Base-by-base conservation (phyloP, 2,113 vertebrate genomes). In the Columba janthina region DNA sequence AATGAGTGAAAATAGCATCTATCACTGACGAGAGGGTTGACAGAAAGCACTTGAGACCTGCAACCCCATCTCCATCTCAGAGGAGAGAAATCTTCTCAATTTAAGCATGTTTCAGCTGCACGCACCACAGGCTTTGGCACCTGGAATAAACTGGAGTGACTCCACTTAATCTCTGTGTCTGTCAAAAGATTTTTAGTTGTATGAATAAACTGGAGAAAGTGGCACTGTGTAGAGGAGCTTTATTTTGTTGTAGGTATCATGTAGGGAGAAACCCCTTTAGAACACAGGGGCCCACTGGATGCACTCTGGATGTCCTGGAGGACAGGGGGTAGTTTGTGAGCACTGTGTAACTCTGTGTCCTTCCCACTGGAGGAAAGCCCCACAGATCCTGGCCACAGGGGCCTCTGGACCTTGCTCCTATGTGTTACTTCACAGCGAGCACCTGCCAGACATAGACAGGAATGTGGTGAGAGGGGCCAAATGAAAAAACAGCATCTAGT, bases 321-420 rank as follows among this genome's bases (percentile, higher is more conserved):
- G 16, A 10, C 0, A 2, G 14, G 15, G 36, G 20, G 8, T 51
- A n/a, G 20, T 53, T 53, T 25, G 42, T 46, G 14, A n/a, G 44
- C 21, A 31, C 14, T 24, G 4, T 6, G 29, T 12, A 53, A 24
- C 31, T 44, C 28, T 4, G 5, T 14, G 22, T 69, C 16, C 3
- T n/a, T 89, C 28, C 31, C n/a, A 48, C 25, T 51, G 0, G 14
- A 72, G n/a, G n/a, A 51, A 84, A 36, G 11, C n/a, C 10, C 29
- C 22, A 12, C 26, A 74, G 54, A 29, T 54, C 6, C 31, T 8
- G 9, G 29, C 7, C 0, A 3, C 51, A n/a, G n/a, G 6, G 11
- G 10, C 13, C 51, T 48, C 4, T 1, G 21, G 16, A 3, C 12
- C 15, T 38, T 81, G 11, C 9, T 53, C 12, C 26, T 4, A 2